Conservation (phyloP, 2,797 vertebrate genomes). For the Hozukius guyotensis region DNA sequence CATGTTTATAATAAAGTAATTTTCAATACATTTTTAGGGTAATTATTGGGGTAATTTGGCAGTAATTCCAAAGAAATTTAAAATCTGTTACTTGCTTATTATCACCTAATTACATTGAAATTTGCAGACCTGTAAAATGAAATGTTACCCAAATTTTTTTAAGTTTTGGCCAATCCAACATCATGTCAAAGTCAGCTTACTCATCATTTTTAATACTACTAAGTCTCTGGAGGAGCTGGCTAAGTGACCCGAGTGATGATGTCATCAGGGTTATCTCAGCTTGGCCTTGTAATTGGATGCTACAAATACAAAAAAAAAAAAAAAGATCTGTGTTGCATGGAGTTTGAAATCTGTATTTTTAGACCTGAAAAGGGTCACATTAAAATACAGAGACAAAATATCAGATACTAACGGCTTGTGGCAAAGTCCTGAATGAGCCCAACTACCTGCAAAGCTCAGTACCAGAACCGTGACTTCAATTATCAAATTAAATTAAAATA, state of each 20-base stretch:
- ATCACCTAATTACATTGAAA: too few species aligned
- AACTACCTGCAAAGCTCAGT: neutral
- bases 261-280: neutral
- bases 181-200: neutral
- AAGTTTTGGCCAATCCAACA: neutral
- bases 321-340: neutral
- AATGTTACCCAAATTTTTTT: neutral
- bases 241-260: neutral
- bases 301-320: neutral
- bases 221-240: neutral
- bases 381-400: neutral
- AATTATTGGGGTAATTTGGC: too few species aligned
- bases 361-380: neutral
- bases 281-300: neutral
- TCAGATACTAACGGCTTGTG: neutral
- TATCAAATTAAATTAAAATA: neutral
- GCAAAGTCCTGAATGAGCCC: neutral
- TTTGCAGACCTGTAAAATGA: too few species aligned
- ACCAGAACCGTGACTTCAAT: neutral
- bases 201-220: neutral
- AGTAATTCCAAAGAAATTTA: too few species aligned
- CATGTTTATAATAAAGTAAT: rapidly evolving
- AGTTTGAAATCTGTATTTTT: neutral
- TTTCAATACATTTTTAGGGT: too few species aligned
- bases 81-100: too few species aligned